Evolutionary conservation across 2,888 invertebrate genomes (phyloP).

Genomic region (Blastobasis adustella): DNA sequence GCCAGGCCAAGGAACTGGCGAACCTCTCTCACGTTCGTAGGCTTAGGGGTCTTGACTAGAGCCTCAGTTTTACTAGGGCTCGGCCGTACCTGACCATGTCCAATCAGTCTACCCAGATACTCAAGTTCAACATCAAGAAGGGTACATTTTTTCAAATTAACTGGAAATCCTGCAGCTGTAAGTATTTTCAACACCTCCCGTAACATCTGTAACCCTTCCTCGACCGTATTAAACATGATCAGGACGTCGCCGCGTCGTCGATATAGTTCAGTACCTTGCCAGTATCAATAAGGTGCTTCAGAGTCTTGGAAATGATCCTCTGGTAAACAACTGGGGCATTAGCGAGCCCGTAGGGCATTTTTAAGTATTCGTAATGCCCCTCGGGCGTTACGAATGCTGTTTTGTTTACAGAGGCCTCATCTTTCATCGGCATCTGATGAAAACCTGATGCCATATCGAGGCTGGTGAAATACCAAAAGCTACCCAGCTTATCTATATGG

Average conservation of each 20-base stretch:
- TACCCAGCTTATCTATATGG: slow-evolving; percentile 7
- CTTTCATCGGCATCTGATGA: slow-evolving; percentile 8
- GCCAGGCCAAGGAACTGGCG: slow-evolving; percentile 5
- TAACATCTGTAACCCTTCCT: slow-evolving; percentile 13
- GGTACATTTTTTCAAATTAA: slow-evolving; percentile 6
- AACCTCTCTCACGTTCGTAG: not conserved
- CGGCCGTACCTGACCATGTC: not conserved
- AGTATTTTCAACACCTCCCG: slow-evolving; percentile 11
- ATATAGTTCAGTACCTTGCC: slow-evolving; percentile 13
- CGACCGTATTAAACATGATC: slow-evolving; percentile 11
- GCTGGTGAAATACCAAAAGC: slow-evolving; percentile 3
- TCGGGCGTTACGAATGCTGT: slow-evolving; percentile 4
- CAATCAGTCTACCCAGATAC: too few species aligned
- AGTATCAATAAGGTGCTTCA: not conserved
- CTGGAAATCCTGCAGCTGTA: not conserved
- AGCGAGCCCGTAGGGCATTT: slow-evolving; percentile 11
- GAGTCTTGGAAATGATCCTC: slow-evolving; percentile 4
- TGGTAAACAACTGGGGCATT: slow-evolving; percentile 12
- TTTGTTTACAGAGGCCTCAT: slow-evolving; percentile 2
- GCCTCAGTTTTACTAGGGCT: not conserved
- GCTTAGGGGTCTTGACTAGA: not conserved
- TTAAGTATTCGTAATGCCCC: slow-evolving; percentile 4
- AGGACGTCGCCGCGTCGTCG: slow-evolving; percentile 25
- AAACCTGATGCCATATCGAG: slow-evolving; percentile 7
- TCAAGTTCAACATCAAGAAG: slow-evolving; percentile 3